phyloP scores from a whole-genome alignment of 1,140 invertebrate genomes.

The Oscheius sp. region DNA sequence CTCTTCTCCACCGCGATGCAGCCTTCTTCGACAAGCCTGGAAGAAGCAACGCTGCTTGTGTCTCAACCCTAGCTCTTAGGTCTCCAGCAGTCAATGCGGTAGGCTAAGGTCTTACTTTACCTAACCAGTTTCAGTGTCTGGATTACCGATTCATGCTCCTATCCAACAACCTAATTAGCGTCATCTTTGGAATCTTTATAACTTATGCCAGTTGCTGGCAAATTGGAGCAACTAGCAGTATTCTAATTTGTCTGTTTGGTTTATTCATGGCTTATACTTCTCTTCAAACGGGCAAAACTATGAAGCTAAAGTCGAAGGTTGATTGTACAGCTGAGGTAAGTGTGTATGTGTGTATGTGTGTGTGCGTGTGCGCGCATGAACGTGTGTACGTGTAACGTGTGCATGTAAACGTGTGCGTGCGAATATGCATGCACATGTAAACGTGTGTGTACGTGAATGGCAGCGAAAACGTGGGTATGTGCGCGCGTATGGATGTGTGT shows the following conservation, averaged over 20 bases:
- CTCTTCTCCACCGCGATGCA: slow-evolving; percentile 1
- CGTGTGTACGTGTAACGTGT: no score
- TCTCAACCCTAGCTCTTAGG: neutral
- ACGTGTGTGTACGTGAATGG: no score
- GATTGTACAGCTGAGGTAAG: neutral
- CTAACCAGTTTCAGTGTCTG: slow-evolving; percentile 59
- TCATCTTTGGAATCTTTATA: slow-evolving; percentile 53
- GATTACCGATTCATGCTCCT: slow-evolving; percentile 65
- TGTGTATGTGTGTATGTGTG: no score
- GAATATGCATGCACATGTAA: no score
- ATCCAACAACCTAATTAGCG: slow-evolving; percentile 61
- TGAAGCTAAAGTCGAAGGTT: neutral
- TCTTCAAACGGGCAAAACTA: neutral
- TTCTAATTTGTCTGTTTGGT: neutral
- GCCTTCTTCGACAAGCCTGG: neutral
- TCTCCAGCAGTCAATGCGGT: neutral
- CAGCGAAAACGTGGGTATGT: no score
- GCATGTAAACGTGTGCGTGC: no score
- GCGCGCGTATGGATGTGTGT: no score
- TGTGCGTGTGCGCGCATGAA: no score
- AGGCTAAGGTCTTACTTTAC: no score
- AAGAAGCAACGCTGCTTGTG: neutral
- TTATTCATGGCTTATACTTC: neutral
- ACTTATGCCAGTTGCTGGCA: slow-evolving; percentile 24
- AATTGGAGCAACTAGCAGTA: neutral